Percentiles rank a stretch among this genome's conserved stretches.
Evolutionary conservation across 2,113 vertebrate species (phyloP).

Genomic region (Spilogale gracilis): DNA sequence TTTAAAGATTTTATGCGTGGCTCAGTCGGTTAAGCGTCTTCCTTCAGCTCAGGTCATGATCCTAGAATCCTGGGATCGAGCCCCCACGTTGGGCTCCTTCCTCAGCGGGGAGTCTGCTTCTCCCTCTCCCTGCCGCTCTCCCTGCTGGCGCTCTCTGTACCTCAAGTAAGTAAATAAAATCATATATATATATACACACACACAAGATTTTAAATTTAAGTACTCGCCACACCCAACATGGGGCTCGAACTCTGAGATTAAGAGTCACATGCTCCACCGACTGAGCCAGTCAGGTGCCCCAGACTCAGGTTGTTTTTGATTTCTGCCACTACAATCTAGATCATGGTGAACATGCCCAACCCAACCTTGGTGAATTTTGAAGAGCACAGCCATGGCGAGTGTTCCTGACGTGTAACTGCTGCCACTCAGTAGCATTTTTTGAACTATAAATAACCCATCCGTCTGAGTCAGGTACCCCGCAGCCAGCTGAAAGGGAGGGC

Average conservation of each 20-base stretch:
- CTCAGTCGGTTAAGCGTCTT: too few species aligned
- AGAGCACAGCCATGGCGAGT: neutral
- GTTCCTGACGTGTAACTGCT: neutral
- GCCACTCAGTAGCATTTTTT: neutral
- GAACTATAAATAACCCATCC: slow-evolving; percentile 40
- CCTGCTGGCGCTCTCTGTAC: too few species aligned
- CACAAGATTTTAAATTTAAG: neutral
- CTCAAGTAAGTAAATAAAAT: too few species aligned
- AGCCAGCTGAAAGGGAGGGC: neutral
- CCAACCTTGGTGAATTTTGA: neutral
- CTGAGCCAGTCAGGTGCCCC: neutral
- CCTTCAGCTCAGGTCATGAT: too few species aligned
- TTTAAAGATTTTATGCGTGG: neutral
- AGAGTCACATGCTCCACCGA: neutral
- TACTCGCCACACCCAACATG: neutral
- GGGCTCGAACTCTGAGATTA: neutral
- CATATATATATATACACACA: too few species aligned
- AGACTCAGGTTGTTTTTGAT: neutral
- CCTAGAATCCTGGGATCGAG: too few species aligned
- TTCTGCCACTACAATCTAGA: neutral
- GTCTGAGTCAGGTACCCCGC: slow-evolving; percentile 8
- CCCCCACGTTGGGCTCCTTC: too few species aligned
- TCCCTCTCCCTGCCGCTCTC: too few species aligned
- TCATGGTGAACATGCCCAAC: neutral
- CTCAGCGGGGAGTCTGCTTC: too few species aligned